Base-by-base conservation (phyloP, 2,797 vertebrate species). In the Sebastes itinus region DNA sequence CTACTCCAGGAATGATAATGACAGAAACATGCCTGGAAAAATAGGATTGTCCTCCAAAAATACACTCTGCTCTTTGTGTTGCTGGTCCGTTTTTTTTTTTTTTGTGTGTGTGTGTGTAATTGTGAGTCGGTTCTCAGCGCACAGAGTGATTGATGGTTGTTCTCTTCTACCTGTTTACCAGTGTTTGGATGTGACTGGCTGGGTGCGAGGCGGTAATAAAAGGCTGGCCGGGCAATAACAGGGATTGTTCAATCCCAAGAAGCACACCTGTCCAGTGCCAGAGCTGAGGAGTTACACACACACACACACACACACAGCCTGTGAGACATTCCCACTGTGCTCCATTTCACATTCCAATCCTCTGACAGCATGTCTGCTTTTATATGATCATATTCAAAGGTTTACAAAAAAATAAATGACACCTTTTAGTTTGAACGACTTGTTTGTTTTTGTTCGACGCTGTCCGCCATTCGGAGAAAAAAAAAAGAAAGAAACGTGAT, bases 1-100 rank as follows among this genome's bases (percentile, higher is more conserved):
- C 93, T 86, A 93, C 93, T 95, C 82, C 92, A 95, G 93, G 95
- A 96, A 96, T 96, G 95, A 96, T 96, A 94, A 96, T 96, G 95
- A 94, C 92, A 96, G 94, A 96, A 96, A 95, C 96, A 96, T 95
- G 93, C 92, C 83, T 94, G 89, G 93, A 95, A 94, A 94, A 93
- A 93, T 84, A 84, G 77, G 83, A 92, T 89, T 88, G 89, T 90
- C 84, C 84, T 91, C 89, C 93, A 91, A 90, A 92, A 93, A 89
- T 90, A 92, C 91, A 91, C 93, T 88, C 75, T 83, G 78, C 83
- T 87, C 82, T 84, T 87, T 85, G 88, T 92, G 87, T 90, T 92
- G 88, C 76, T 78, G 27, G 28, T 82, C 25, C 9, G 0, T 63
- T 72, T 78, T 80, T 77, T 65, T 63, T 52, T 73, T 20, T 42